A percentile compares a stretch with the other conserved stretches of the same genome.
phyloP scores from a whole-genome alignment of 1,140 invertebrate species.

The Drosophila baimaii region DNA sequence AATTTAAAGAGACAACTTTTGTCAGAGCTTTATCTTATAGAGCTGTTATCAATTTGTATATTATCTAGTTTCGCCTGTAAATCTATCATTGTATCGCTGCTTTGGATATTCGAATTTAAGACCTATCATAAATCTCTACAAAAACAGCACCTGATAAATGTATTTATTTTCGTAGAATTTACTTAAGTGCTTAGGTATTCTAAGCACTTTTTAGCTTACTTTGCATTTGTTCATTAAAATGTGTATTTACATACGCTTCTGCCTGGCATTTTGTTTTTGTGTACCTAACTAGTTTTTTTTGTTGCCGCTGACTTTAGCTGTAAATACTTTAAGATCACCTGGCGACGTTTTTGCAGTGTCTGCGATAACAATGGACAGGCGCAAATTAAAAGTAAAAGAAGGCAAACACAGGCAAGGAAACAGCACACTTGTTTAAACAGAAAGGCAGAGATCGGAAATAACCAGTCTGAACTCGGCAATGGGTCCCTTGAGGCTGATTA shows the following conservation, averaged over 20 bases:
- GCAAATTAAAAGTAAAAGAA: slow-evolving; percentile 17
- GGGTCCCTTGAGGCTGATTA: slow-evolving; percentile 4
- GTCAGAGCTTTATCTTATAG: too few relatives aligned
- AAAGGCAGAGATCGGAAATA: slow-evolving; percentile 13
- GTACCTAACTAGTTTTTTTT: slow-evolving; percentile 32
- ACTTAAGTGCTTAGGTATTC: not conserved
- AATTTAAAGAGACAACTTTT: slow-evolving; percentile 2
- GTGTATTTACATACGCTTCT: slow-evolving; percentile 35
- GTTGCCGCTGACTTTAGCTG: slow-evolving; percentile 16
- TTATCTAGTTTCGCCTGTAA: too few relatives aligned
- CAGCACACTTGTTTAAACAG: slow-evolving; percentile 48
- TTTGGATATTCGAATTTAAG: too few relatives aligned
- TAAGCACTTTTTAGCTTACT: not conserved
- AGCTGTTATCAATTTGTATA: too few relatives aligned
- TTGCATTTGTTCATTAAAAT: slow-evolving; percentile 9
- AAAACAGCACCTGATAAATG: not conserved
- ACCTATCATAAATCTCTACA: not conserved
- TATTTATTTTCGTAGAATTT: not conserved
- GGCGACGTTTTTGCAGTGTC: slow-evolving; percentile 20
- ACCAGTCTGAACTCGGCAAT: slow-evolving; percentile 30
- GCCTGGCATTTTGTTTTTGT: slow-evolving; percentile 15
- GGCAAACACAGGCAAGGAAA: slow-evolving; percentile 27
- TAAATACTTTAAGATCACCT: slow-evolving; percentile 55
- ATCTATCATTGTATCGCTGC: too few relatives aligned
- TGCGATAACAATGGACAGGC: slow-evolving; percentile 36